Evolutionary conservation across 1,140 invertebrate species (phyloP), one percentile per base, ranked within the genome.

Genomic region (Bacillus rossius): DNA sequence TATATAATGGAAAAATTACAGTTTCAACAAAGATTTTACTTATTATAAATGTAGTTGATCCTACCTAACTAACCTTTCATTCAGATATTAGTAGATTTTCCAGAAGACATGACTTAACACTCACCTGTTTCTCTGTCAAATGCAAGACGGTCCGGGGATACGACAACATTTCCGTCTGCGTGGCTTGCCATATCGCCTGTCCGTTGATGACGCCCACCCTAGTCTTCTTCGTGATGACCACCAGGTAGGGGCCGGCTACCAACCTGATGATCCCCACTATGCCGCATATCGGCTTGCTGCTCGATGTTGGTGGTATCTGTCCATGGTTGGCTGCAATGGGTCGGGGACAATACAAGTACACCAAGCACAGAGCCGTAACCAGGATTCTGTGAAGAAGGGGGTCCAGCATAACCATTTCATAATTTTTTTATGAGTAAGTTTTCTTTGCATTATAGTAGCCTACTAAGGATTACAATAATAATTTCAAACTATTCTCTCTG

Each of bases 211-310:
- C 87, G 13, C 96, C 96, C 43, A 98, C 82, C 71, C 88, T 84
- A 65, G 86, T 79, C 56, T 89, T 85, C 64, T 89, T 85, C 17
- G 94, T 96, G 49, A 96, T 92, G 0, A 98, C 86, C 58, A 99
- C 81, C 17, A 99, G 78, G 71, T 97, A 95, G 48, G 87, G 81
- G 53, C 94, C 94, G 60, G 91, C 87, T 34, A 98, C 76, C 0
- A 98, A 76, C 58, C 84, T 82, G 49, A 98, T 88, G 38, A 86
- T 86, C 14, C 96, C 96, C 17, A 98, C 72, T 48, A 99, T 83
- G 2, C 95, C 96, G 80, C 87, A 94, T 61, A 98, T 91, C 60
- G 84, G 81, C 60, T 84, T 83, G 57, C 83, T 81, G 55, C 79
- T 80, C 40, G 81, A 83, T 37, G 79, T 79, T 20, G 81, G 71